phyloP scores from a whole-genome alignment of 2,113 vertebrate species.

The Cyanocitta stelleri region DNA sequence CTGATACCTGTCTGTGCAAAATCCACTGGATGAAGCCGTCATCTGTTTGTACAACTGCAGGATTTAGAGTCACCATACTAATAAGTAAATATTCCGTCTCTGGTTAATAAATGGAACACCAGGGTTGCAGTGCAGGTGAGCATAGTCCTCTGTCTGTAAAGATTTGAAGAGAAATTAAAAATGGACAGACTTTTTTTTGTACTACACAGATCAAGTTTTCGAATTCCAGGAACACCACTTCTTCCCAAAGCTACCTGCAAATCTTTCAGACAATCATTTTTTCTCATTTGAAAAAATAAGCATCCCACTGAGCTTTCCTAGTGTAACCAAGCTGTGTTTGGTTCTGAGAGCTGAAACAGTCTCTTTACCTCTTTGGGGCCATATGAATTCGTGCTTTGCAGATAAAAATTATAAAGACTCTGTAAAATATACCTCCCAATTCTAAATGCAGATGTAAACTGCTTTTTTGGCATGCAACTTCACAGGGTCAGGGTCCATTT shows the following conservation, averaged over 20 bases:
- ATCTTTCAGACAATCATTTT: background rate
- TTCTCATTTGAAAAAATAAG: background rate
- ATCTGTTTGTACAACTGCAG: background rate
- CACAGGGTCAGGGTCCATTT: background rate
- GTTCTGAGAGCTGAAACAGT: background rate
- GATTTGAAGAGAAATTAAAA: background rate
- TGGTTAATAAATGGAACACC: background rate
- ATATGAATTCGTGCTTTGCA: background rate
- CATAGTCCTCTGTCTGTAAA: background rate
- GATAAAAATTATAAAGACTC: background rate
- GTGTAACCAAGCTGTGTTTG: background rate
- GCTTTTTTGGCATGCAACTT: background rate
- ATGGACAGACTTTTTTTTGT: background rate
- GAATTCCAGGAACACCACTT: background rate
- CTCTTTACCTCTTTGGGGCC: background rate
- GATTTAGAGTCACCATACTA: background rate
- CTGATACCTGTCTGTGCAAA: background rate
- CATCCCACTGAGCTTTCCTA: background rate
- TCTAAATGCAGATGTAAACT: background rate
- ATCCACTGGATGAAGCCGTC: background rate
- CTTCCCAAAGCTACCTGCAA: background rate
- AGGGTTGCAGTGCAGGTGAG: background rate
- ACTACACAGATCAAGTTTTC: background rate
- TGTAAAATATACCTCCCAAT: background rate
- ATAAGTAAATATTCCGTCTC: background rate